These are phyloP conservation scores for Rapana venosa DNA, from an alignment of 2,888 invertebrate genomes.

Conservation along the genomic window DNA sequence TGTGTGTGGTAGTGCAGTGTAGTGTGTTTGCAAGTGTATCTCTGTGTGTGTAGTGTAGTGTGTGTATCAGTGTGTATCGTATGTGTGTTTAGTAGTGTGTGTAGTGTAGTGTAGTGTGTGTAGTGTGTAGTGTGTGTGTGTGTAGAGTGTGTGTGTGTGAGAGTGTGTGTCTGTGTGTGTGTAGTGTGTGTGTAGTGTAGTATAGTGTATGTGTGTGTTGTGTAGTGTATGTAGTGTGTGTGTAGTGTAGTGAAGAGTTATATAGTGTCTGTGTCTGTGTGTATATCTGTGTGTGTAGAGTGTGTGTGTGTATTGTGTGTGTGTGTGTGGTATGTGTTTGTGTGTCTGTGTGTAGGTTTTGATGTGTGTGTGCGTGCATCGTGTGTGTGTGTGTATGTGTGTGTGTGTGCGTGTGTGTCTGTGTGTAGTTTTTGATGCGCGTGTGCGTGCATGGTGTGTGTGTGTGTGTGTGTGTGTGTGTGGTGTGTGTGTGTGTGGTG, in stretches of 20 bases:
- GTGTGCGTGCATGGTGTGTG: not conserved
- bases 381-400: constrained; percentile 18
- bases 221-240: too few species aligned
- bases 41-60: too few species aligned
- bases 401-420: not conserved
- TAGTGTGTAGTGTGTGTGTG: constrained; percentile 18
- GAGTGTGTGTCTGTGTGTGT: too few species aligned
- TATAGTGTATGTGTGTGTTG: too few species aligned
- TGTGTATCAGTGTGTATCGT: too few species aligned
- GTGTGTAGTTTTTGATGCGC: not conserved
- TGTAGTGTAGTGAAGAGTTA: too few species aligned
- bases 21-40: too few species aligned
- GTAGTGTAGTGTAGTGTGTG: not conserved
- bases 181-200: too few species aligned
- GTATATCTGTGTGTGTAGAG: constrained; percentile 7
- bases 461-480: too few species aligned
- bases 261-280: not conserved
- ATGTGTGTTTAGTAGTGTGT: constrained; percentile 7
- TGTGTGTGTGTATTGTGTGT: not conserved
- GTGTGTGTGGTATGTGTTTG: too few species aligned
- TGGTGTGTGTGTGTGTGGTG: too few species aligned
- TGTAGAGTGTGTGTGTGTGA: not conserved
- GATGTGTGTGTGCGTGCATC: not conserved
- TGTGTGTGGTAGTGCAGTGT: too few species aligned
- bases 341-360: not conserved